Percentiles rank a stretch among this genome's conserved stretches.
phyloP scores from a whole-genome alignment of 2,113 vertebrate genomes.

The Nerophis ophidion region DNA sequence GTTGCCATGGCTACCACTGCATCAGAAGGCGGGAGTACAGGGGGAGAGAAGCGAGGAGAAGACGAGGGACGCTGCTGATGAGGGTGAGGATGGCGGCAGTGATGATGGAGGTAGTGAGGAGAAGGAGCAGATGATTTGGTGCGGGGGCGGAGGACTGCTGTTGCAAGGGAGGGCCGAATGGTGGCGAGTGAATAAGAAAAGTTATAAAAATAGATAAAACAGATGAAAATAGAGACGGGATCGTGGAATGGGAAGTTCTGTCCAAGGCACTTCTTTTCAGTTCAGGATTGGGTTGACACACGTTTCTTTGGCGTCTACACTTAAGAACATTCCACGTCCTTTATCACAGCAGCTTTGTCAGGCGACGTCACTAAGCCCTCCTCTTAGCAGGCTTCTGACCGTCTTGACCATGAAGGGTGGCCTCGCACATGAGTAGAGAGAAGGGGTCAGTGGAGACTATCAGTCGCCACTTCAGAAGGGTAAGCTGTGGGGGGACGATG shows the following conservation, averaged over 20 bases:
- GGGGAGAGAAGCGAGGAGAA: conserved; percentile 18
- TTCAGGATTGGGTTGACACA: neutral
- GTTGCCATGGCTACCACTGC: conserved; percentile 71
- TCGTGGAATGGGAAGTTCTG: neutral
- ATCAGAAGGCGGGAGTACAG: conserved; percentile 30
- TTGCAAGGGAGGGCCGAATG: conserved; percentile 65
- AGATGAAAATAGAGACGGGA: neutral
- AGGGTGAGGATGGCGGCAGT: conserved; percentile 22
- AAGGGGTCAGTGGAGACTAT: neutral
- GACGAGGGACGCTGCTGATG: conserved; percentile 39
- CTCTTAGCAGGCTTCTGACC: too few relatives aligned
- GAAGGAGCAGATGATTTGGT: conserved; percentile 46
- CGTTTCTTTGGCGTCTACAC: conserved; percentile 5
- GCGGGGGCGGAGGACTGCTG: conserved; percentile 58
- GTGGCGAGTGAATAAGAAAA: conserved; percentile 39
- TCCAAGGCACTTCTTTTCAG: conserved; percentile 6
- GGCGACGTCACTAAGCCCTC: neutral
- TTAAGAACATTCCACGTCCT: neutral
- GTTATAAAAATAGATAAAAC: neutral
- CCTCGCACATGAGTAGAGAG: neutral
- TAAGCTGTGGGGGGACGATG: neutral
- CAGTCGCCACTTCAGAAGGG: conserved; percentile 1
- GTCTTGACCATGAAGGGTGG: neutral
- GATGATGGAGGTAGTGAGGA: conserved; percentile 19
- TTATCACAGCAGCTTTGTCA: too few relatives aligned